Evolutionary conservation across 2,888 invertebrate genomes (phyloP).

Genomic region (Idaea straminata): DNA sequence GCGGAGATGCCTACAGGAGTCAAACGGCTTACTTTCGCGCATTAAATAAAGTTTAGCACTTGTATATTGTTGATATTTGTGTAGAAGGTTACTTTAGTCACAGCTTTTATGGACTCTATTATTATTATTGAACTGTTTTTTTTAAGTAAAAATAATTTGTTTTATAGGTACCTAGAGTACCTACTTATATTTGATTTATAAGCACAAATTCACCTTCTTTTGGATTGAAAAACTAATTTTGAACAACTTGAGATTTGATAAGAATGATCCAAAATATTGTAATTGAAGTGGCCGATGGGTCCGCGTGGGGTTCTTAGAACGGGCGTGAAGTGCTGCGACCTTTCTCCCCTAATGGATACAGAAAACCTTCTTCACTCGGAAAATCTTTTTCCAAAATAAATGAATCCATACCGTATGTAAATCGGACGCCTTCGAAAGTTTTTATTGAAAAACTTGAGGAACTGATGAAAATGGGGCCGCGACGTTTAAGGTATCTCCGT

Average conservation of each 20-base stretch:
- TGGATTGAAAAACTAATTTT: constrained; percentile 38
- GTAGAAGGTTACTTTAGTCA: no score
- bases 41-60: background rate
- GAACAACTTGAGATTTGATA: constrained; percentile 37
- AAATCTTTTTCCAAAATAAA: constrained; percentile 74
- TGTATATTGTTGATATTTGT: background rate
- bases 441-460: constrained; percentile 80
- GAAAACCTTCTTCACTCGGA: constrained; percentile 65
- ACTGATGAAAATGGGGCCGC: constrained; percentile 75
- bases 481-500: constrained; percentile 66
- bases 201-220: constrained; percentile 19
- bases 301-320: constrained; percentile 35
- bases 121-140: no score
- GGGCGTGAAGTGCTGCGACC: constrained; percentile 53
- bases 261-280: constrained; percentile 59
- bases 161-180: background rate
- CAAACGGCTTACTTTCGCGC: background rate
- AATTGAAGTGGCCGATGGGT: constrained; percentile 55
- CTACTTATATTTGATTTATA: background rate
- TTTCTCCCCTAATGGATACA: constrained; percentile 69
- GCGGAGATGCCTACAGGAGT: background rate
- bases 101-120: no score
- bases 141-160: background rate
- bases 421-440: constrained; percentile 74
- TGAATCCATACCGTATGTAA: constrained; percentile 78